phyloP scores from a whole-genome alignment of 2,113 vertebrate species.

The Crotalus tigris region DNA sequence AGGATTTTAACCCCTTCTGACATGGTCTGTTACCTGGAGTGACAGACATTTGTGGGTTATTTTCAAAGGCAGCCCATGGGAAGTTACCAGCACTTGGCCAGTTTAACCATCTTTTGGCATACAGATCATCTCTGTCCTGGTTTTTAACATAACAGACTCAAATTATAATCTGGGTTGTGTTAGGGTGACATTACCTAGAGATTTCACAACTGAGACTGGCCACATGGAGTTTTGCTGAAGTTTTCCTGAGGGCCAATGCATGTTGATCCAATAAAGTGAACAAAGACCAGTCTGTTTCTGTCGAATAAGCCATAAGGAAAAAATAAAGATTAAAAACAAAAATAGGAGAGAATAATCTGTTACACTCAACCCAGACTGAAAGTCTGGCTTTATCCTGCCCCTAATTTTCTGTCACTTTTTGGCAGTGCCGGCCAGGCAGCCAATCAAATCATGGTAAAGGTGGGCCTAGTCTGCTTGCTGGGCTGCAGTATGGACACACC shows the following conservation, averaged over 20 bases:
- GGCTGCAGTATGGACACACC: too few species aligned
- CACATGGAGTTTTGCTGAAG: background rate
- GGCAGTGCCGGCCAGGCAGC: background rate
- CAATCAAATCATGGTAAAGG: background rate
- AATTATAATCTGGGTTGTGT: background rate
- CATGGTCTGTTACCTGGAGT: background rate
- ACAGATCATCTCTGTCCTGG: background rate
- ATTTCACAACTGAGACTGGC: background rate
- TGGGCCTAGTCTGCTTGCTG: background rate
- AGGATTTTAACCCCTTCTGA: background rate
- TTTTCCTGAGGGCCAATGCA: background rate
- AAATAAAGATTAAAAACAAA: background rate
- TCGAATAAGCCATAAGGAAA: background rate
- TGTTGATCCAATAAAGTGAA: constrained; percentile 13
- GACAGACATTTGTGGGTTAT: background rate
- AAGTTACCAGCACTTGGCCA: too few species aligned
- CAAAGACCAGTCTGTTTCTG: constrained; percentile 9
- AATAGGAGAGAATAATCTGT: background rate
- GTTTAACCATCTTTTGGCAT: background rate
- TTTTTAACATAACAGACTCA: background rate
- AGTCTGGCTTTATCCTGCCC: background rate
- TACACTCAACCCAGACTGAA: background rate
- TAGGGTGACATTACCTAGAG: background rate
- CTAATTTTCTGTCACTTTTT: background rate
- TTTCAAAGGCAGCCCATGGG: background rate